These are phyloP conservation scores for Conus betulinus DNA, from an alignment of 1,140 invertebrate genomes.

Conservation along the genomic window DNA sequence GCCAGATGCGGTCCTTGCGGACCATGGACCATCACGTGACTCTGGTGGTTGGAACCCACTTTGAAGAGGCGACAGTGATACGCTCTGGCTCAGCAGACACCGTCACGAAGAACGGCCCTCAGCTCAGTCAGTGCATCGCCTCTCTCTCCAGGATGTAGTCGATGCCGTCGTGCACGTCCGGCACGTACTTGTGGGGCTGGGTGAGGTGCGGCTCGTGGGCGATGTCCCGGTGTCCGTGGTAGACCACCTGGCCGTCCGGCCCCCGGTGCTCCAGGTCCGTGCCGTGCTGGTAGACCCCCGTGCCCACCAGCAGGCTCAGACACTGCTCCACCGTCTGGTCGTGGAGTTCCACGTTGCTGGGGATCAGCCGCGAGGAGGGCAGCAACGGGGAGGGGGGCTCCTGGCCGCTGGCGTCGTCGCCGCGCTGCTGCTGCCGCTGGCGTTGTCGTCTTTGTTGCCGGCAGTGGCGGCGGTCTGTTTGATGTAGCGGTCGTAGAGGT, in stretches of 20 bases:
- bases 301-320: constrained; percentile 72
- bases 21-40: too few relatives aligned
- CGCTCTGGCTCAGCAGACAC: too few relatives aligned
- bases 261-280: constrained; percentile 38
- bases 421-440: neutral
- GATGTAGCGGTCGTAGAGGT: constrained; percentile 83
- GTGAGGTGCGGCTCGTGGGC: constrained; percentile 65
- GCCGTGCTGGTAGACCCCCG: constrained; percentile 72
- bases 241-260: constrained; percentile 43
- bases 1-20: too few relatives aligned
- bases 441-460: constrained; percentile 31
- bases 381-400: neutral
- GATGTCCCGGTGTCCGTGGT: constrained; percentile 73
- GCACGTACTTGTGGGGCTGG: constrained; percentile 65
- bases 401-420: neutral
- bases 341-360: constrained; percentile 55
- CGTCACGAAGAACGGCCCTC: too few relatives aligned
- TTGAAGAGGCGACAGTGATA: too few relatives aligned
- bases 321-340: constrained; percentile 67
- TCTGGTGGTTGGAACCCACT: too few relatives aligned
- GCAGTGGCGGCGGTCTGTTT: constrained; percentile 63
- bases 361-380: constrained; percentile 64
- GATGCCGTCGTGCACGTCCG: constrained; percentile 66
- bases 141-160: constrained; percentile 65
- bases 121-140: constrained; percentile 38